phyloP scores from a whole-genome alignment of 2,888 invertebrate species.

The Mayetiola destructor region DNA sequence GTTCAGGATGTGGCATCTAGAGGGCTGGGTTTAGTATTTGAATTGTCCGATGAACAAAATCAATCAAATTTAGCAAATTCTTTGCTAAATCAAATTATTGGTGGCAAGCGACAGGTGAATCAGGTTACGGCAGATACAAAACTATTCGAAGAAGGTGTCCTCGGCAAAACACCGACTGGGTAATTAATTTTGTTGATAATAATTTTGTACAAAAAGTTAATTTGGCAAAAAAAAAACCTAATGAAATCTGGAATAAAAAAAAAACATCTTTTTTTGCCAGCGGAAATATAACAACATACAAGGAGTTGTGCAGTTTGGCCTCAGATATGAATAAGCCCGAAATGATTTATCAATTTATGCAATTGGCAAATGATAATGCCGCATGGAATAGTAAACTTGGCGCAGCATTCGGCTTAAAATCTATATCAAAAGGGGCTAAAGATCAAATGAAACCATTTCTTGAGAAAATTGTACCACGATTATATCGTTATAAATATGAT shows the following conservation, averaged over 20 bases:
- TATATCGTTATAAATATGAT: conserved; percentile 75
- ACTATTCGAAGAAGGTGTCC: conserved; percentile 74
- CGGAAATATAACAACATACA: conserved; percentile 81
- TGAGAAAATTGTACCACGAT: conserved; percentile 71
- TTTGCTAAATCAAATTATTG: conserved; percentile 68
- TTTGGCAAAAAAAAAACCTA: neutral
- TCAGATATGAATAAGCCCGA: conserved; percentile 92
- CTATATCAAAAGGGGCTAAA: conserved; percentile 69
- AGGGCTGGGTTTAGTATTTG: conserved; percentile 76
- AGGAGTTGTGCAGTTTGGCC: conserved; percentile 83
- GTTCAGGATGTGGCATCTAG: conserved; percentile 89
- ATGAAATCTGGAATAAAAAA: neutral
- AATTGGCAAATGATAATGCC: conserved; percentile 86
- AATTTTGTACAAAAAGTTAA: neutral
- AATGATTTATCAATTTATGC: conserved; percentile 89
- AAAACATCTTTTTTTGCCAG: conserved; percentile 36
- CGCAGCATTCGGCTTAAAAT: conserved; percentile 84
- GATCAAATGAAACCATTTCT: conserved; percentile 68
- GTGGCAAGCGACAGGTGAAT: conserved; percentile 56
- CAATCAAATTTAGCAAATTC: conserved; percentile 58
- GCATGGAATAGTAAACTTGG: conserved; percentile 86
- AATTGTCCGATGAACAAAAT: conserved; percentile 57
- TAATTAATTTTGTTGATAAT: conserved; percentile 31
- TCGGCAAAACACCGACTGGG: conserved; percentile 79
- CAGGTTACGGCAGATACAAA: conserved; percentile 70